Evolutionary conservation across 2,113 vertebrate species (phyloP), one percentile per base, ranked within the genome.

Genomic region (Eira barbara): DNA sequence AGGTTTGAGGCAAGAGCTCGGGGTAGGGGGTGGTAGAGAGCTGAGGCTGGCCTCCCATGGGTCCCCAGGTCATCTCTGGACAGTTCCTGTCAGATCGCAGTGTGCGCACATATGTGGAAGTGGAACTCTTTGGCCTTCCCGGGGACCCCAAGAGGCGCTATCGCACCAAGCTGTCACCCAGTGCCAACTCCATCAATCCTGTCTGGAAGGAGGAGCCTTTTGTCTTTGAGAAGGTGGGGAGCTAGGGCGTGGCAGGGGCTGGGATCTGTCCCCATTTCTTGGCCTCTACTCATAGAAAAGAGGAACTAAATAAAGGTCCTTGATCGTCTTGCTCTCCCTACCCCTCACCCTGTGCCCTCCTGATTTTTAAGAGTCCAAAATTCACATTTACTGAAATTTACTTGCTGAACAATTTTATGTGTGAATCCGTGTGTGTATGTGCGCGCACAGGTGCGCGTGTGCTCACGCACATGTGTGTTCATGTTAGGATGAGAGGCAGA

Each of bases 121-220:
- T 99, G 78, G 99, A 99, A 97, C 95, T 99, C 78, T 99, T 99
- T 7, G 99, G 99, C 45, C 98, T 99, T 92, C 99, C 99, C 2
- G 99, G 99, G 94, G 99, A 99, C 96, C 99, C 99, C 49, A 99
- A 99, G 93, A 99, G 99, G 97, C 99, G 99, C 97, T 99, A 99
- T 91, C 99, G 99, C 95, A 99, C 99, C 97, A 99, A 99, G 91
- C 98, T 99, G 98, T 99, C 99, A 49, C 95, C 99, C 21, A 99
- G 97, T 0, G 98, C 99, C 94, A 99, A 99, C 42, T 99, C 99
- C 95, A 99, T 99, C 89, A 99, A 99, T 97, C 99, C 99, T 0
- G 99, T 99, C 61, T 99, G 99, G 99, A 99, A 99, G 39, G 99
- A 99, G 95, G 99, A 99, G 78, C 99, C 99, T 23, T 99, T 99